Base-by-base conservation (phyloP, 2,888 invertebrate genomes). In the Microdon myrmicae region DNA sequence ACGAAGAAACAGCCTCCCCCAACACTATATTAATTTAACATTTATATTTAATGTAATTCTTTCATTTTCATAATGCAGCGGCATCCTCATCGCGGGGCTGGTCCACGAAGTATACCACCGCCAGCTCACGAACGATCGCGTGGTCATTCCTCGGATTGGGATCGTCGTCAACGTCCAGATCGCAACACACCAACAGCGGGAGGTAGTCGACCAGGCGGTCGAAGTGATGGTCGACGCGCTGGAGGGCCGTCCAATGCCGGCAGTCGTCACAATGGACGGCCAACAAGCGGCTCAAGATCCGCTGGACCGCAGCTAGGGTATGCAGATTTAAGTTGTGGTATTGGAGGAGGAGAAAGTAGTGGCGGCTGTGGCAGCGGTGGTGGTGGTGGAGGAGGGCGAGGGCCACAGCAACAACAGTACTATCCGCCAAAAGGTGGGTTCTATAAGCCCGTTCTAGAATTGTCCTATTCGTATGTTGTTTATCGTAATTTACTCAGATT, bases 341-440 rank as follows among this genome's bases (percentile, higher is more conserved):
- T 68, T 54, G 53, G 68, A 61, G 69, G 68, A 68, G 64, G 69
- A 35, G 68, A 71, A 68, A 75, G 73, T 71, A 72, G 71, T 68
- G 73, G 71, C 69, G 71, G 32, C 69, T 37, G 69, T 71, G 71
- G 71, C 69, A 69, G 73, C n/a, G n/a, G n/a, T n/a, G n/a, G n/a
- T 37, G 43, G 43, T 13, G 38, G 34, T 45, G 58, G 41, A 37
- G 64, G 26, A 48, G 69, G 70, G 45, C 60, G 59, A 55, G 67
- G 66, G 61, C 66, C 67, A 67, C 69, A 67, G 67, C 68, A 70
- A 56, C 75, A 88, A 77, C 89, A 88, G 76, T 88, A 89, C 77
- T 86, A 87, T 80, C 85, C 86, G 70, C 86, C 86, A 70, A 88
- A 87, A 87, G 88, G 88, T 87, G 79, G 75, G 80, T 77, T 68